These are phyloP conservation scores for Candoia aspera DNA, from an alignment of 2,113 vertebrate genomes.

Conservation along the genomic window DNA sequence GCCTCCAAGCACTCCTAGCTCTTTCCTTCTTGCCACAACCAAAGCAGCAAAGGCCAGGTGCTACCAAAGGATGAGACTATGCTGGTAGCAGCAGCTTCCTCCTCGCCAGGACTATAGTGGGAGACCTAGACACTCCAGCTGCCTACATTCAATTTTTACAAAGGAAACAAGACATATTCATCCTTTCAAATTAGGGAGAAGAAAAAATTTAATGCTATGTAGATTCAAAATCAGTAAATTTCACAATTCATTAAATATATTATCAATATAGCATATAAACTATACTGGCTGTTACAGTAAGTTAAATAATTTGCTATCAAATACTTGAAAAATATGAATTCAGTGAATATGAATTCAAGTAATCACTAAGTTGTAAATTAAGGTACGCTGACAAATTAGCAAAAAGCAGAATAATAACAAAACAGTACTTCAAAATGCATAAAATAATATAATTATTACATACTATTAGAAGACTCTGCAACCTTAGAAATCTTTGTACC, in stretches of 20 bases:
- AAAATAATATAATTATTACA: conserved; percentile 34
- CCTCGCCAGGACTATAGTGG: background rate
- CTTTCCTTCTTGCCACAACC: background rate
- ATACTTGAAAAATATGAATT: background rate
- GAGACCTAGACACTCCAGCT: background rate
- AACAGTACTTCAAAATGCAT: background rate
- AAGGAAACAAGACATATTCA: background rate
- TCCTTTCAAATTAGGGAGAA: background rate
- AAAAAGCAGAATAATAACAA: background rate
- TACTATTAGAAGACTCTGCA: conserved; percentile 40
- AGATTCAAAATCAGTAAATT: background rate
- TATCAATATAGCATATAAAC: accelerated
- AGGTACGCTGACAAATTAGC: background rate
- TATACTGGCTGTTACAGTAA: background rate
- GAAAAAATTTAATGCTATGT: accelerated
- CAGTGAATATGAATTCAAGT: background rate
- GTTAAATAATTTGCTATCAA: background rate
- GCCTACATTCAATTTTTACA: background rate
- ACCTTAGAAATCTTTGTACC: conserved; percentile 76
- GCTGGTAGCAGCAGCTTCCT: background rate
- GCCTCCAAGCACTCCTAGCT: background rate
- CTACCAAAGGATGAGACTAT: background rate
- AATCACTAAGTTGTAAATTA: background rate
- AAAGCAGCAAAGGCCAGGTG: background rate
- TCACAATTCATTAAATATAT: background rate